These are phyloP conservation scores for Apodemia hepburni DNA, from an alignment of 2,888 invertebrate species.

Conservation along the genomic window DNA sequence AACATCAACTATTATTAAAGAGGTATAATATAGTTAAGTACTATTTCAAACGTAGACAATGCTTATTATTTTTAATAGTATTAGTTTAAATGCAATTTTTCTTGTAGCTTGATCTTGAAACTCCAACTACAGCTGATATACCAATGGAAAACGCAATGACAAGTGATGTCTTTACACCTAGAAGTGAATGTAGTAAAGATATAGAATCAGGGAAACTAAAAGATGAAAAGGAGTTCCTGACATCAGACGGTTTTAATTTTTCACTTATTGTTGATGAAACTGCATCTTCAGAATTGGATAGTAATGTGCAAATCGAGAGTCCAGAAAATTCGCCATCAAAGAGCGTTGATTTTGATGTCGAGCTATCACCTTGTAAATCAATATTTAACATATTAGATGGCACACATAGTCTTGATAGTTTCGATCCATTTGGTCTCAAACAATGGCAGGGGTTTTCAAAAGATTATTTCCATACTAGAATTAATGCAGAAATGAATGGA, in stretches of 20 bases:
- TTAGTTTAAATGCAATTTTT: neutral
- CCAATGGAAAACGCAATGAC: slow-evolving; percentile 57
- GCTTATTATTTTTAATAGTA: neutral
- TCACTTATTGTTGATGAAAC: slow-evolving; percentile 57
- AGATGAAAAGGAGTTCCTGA: slow-evolving; percentile 52
- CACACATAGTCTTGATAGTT: slow-evolving; percentile 62
- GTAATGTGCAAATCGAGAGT: slow-evolving; percentile 36
- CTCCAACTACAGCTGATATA: slow-evolving; percentile 70
- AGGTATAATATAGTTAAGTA: neutral
- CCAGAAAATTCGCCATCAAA: slow-evolving; percentile 51
- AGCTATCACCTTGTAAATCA: slow-evolving; percentile 40
- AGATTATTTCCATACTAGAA: slow-evolving; percentile 50
- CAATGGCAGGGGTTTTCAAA: slow-evolving; percentile 45
- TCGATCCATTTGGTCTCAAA: slow-evolving; percentile 69
- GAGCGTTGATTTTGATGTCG: slow-evolving; percentile 31
- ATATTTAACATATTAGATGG: slow-evolving; percentile 72
- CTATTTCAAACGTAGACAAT: neutral
- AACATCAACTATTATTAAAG: neutral
- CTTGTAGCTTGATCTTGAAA: slow-evolving; percentile 69
- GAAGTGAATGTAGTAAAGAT: slow-evolving; percentile 51
- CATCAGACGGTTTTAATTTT: slow-evolving; percentile 64
- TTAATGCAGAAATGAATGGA: slow-evolving; percentile 42
- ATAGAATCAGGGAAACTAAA: slow-evolving; percentile 43
- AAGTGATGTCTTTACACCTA: slow-evolving; percentile 55
- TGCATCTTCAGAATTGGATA: slow-evolving; percentile 42